A percentile compares a stretch with the other conserved stretches of the same genome.
Evolutionary conservation across 2,888 invertebrate species (phyloP).

Genomic region (Hyposoter didymator): DNA sequence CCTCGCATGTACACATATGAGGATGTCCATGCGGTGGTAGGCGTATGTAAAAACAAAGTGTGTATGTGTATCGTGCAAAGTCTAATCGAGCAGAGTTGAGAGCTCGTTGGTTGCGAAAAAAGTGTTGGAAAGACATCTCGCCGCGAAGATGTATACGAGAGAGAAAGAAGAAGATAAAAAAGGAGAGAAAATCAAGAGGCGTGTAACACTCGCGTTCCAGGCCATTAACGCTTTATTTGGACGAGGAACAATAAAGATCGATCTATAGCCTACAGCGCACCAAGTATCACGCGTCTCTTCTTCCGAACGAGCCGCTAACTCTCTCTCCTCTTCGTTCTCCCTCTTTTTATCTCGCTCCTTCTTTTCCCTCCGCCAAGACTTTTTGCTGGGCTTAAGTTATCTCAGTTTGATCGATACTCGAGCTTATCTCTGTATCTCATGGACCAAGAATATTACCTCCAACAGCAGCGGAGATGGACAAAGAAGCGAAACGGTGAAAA

Average conservation of each 20-base stretch:
- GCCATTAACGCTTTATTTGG: constrained; percentile 71
- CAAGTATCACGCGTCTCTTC: constrained; percentile 58
- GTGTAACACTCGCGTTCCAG: constrained; percentile 62
- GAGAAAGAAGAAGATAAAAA: not conserved
- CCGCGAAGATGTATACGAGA: constrained; percentile 17
- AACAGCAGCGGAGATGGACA: constrained; percentile 11
- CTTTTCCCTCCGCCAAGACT: constrained; percentile 27
- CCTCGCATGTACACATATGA: not conserved
- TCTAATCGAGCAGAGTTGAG: constrained; percentile 54
- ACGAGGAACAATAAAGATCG: constrained; percentile 69
- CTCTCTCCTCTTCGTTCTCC: constrained; percentile 14
- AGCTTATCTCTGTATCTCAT: constrained; percentile 41
- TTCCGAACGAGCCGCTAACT: constrained; percentile 22
- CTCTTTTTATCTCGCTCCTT: constrained; percentile 1
- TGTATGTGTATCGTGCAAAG: constrained; percentile 24
- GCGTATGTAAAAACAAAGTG: constrained; percentile 2
- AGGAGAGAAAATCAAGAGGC: constrained; percentile 51
- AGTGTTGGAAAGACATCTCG: constrained; percentile 11
- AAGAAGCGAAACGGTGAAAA: constrained; percentile 23
- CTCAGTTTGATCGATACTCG: constrained; percentile 60
- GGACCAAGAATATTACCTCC: constrained; percentile 44
- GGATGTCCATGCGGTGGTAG: not conserved
- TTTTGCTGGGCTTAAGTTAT: constrained; percentile 48
- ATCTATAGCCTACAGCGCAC: constrained; percentile 66
- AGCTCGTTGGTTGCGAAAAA: constrained; percentile 60